A percentile compares a stretch with the other conserved stretches of the same genome.
These are phyloP conservation scores for Nyctalus aviator DNA, from an alignment of 2,797 vertebrate genomes.

Conservation along the genomic window DNA sequence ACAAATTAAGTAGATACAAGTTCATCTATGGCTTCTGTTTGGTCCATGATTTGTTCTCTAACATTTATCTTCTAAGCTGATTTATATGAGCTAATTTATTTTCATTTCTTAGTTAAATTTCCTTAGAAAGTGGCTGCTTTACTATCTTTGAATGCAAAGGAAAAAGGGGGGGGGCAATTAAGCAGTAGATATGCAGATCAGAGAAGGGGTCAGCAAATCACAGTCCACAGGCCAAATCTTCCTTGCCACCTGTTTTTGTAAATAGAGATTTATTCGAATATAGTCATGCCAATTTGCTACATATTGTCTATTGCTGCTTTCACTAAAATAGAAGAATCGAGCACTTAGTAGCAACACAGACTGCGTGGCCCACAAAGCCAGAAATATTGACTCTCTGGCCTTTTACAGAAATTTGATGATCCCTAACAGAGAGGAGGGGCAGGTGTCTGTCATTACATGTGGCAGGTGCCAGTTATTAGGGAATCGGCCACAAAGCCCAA, in stretches of 20 bases:
- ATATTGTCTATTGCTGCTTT: background rate
- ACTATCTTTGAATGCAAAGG: constrained; percentile 4
- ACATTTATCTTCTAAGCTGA: constrained; percentile 5
- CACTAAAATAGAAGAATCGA: background rate
- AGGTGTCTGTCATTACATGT: background rate
- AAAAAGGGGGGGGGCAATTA: background rate
- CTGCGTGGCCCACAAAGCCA: background rate
- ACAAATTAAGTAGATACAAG: constrained; percentile 16
- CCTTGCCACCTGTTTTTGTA: constrained; percentile 9
- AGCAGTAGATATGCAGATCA: background rate
- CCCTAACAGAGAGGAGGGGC: background rate
- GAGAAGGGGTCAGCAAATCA: constrained; percentile 25
- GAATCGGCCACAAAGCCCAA: background rate
- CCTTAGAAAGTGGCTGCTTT: constrained; percentile 11
- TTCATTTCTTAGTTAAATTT: constrained; percentile 7
- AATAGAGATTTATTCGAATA: background rate
- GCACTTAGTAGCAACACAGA: background rate
- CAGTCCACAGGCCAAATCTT: background rate
- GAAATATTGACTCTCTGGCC: background rate
- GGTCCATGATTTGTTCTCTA: constrained; percentile 17
- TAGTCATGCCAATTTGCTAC: background rate
- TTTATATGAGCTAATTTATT: constrained; percentile 10
- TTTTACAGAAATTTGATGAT: constrained; percentile 7
- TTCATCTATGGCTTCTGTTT: background rate
- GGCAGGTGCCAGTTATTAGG: background rate